Percentiles rank a stretch among this genome's conserved stretches.
These are phyloP conservation scores for Oryzias dopingdopingensis DNA, from an alignment of 2,797 vertebrate genomes.

Conservation along the genomic window DNA sequence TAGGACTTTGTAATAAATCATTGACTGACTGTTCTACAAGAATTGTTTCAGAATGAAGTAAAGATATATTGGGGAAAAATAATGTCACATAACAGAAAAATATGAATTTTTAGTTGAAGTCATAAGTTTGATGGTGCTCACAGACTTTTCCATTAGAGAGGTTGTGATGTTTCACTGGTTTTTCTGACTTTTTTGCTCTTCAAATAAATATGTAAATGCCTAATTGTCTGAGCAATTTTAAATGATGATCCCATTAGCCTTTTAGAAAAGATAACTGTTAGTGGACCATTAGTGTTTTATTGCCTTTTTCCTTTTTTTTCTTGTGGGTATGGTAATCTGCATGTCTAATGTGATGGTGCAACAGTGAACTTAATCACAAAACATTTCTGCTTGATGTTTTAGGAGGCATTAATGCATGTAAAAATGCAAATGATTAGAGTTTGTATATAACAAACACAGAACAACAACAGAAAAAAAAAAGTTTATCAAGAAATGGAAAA, in stretches of 20 bases:
- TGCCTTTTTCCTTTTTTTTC: conserved; percentile 21
- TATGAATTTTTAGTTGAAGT: background rate
- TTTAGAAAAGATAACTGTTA: conserved; percentile 39
- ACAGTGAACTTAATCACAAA: conserved; percentile 34
- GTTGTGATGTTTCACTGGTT: conserved; percentile 20
- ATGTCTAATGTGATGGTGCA: conserved; percentile 47
- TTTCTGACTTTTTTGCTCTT: conserved; percentile 26
- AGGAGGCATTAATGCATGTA: conserved; percentile 2
- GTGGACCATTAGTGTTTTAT: conserved; percentile 41
- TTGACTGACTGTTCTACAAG: background rate
- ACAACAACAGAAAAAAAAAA: conserved; percentile 6
- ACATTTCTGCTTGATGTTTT: conserved; percentile 26
- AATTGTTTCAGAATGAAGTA: background rate
- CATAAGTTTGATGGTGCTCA: conserved; percentile 25
- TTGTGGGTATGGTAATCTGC: conserved; percentile 28
- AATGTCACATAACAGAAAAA: conserved; percentile 3
- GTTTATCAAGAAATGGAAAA: conserved; percentile 8
- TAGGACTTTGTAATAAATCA: background rate
- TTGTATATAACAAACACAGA: conserved; percentile 19
- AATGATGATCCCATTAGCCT: conserved; percentile 55
- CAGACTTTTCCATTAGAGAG: conserved; percentile 19
- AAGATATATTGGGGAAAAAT: background rate
- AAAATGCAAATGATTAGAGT: conserved; percentile 40
- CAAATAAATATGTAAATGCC: conserved; percentile 48
- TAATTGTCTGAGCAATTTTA: conserved; percentile 49